Base-by-base conservation (phyloP, 35 echinoderm and acorn worm species). In the Chiridota heheva region DNA sequence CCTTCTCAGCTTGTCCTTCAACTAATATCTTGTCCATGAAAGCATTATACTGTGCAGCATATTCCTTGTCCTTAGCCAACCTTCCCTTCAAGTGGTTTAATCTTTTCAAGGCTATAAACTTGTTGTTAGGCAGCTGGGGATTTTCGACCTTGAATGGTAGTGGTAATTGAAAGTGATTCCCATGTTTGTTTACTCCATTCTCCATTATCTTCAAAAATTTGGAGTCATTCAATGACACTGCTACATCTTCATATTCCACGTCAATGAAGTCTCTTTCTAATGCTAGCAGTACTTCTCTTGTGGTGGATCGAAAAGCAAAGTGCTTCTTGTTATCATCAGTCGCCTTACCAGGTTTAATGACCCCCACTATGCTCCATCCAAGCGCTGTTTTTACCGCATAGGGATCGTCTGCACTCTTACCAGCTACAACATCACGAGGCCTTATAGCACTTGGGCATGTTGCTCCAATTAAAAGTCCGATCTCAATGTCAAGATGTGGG, bases 391-490 rank as follows among this genome's bases (percentile, higher is more conserved):
- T 58, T 28, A 85, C 47, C 12, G 88, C 88, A 80, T 91, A 91
- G 0, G 58, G 58, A 31, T 60, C 58, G 37, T 67, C 63, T 30
- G 80, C 55, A 22, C 2, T 41, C 69, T 3, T 47, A 45, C 22
- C 34, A 26, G 45, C 48, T 20, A 86, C 81, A 34, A 86, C 82
- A 56, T 67, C 73, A 61, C 82, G 81, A 25, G 82, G 89, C n/a
- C 65, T 62, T 20, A 86, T 42, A 16, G 89, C 82, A 3, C 49
- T 74, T 29, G 89, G 33, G 42, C 89, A 91, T 45, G 82, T 85
- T 42, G 82, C 82, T 2, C 82, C 89, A 40, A 91, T 91, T 1
- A 91, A 71, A 12, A 91, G 41, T n/a, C 82, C 89, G 22, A 91
- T 31, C 67, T 51, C 82, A 66, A 63, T 71, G 86, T 22, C 69